Evolutionary conservation across 2,113 vertebrate genomes (phyloP).

Genomic region (Indicator indicator): DNA sequence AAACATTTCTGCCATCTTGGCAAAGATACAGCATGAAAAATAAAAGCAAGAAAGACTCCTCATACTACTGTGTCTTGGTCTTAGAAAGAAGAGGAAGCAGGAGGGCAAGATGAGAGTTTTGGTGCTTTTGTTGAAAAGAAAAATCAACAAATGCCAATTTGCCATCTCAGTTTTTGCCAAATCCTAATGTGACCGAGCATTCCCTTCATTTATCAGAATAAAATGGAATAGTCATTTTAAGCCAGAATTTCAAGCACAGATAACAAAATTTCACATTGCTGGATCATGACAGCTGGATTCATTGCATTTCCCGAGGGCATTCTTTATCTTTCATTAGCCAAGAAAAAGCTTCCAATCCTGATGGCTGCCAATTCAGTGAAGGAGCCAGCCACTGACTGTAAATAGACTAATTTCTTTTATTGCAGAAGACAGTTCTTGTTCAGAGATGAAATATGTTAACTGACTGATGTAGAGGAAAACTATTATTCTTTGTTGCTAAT

Average conservation of each 20-base stretch:
- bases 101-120: not conserved
- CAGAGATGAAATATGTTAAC: not conserved
- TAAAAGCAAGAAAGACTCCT: not conserved
- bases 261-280: not conserved
- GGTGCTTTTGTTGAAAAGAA: not conserved
- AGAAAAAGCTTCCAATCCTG: not conserved
- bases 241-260: not conserved
- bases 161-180: not conserved
- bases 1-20: not conserved
- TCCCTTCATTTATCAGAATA: not conserved
- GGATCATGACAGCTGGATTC: not conserved
- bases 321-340: constrained; percentile 11
- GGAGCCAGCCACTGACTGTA: not conserved
- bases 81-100: not conserved
- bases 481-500: not conserved
- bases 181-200: not conserved
- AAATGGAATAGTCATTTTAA: not conserved
- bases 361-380: not conserved
- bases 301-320: not conserved
- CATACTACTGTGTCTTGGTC: not conserved
- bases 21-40: not conserved
- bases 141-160: not conserved
- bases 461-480: not conserved
- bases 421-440: not conserved
- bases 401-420: constrained; percentile 5